phyloP scores from a whole-genome alignment of 2,113 vertebrate species.

The Cyprinus carpio region DNA sequence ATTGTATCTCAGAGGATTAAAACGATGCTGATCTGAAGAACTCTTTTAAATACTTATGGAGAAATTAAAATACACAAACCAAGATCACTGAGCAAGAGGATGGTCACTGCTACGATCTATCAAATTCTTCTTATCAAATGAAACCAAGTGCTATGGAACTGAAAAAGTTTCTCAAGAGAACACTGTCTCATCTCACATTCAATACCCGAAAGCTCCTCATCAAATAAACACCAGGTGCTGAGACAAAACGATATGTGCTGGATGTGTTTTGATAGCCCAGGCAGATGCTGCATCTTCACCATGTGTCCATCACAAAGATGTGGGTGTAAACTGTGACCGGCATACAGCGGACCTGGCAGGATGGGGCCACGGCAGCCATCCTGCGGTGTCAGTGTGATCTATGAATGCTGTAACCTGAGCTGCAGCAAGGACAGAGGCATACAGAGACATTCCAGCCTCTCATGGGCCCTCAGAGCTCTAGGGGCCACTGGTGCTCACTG shows the following conservation, averaged over 20 bases:
- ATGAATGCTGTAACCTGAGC: conserved; percentile 76
- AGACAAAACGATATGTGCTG: not conserved
- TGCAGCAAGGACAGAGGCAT: conserved; percentile 60
- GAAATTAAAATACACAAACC: not conserved
- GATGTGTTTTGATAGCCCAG: not conserved
- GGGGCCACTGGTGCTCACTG: conserved; percentile 74
- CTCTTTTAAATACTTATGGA: too few species aligned
- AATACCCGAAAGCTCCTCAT: not conserved
- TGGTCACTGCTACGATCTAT: not conserved
- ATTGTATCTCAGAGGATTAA: too few species aligned
- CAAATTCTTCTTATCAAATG: not conserved
- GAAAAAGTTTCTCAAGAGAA: not conserved
- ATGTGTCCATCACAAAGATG: not conserved
- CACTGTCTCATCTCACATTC: not conserved
- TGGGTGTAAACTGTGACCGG: conserved; percentile 12
- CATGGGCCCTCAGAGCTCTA: conserved; percentile 61
- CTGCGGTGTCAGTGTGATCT: conserved; percentile 74
- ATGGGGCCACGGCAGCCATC: conserved; percentile 62
- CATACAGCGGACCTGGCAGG: not conserved
- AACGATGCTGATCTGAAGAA: too few species aligned
- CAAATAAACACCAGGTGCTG: not conserved
- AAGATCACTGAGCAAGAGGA: not conserved
- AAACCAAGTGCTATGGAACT: not conserved
- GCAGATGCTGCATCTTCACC: not conserved
- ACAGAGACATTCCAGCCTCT: conserved; percentile 57